A percentile compares a stretch with the other conserved stretches of the same genome.
Evolutionary conservation across 1,140 invertebrate species (phyloP).

Genomic region (Heliconius congener): DNA sequence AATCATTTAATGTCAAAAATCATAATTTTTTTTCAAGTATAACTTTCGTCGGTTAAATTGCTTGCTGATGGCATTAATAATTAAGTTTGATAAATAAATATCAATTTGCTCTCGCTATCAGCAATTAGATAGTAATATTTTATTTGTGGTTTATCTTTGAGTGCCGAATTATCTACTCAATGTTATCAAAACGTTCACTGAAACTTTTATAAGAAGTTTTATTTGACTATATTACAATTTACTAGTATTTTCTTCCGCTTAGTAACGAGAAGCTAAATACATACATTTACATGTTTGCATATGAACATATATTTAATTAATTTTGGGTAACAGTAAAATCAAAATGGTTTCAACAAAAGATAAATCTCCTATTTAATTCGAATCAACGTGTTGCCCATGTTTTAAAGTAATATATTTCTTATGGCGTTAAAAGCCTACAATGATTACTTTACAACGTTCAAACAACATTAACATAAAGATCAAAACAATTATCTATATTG

Average conservation of each 20-base stretch:
- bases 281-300: background rate
- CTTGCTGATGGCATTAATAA: slow-evolving; percentile 8
- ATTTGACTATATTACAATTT: background rate
- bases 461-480: slow-evolving; percentile 7
- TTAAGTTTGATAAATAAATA: slow-evolving; percentile 8
- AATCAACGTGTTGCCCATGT: background rate
- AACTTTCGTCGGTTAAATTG: background rate
- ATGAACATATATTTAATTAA: background rate
- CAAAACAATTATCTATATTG: slow-evolving; percentile 12
- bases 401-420: background rate
- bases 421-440: background rate
- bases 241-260: background rate
- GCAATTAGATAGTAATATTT: slow-evolving; percentile 4
- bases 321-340: background rate
- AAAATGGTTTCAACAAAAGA: no score
- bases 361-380: background rate
- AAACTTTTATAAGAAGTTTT: background rate
- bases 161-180: background rate
- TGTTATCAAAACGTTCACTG: background rate
- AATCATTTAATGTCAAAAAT: background rate
- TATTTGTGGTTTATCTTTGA: slow-evolving; percentile 14
- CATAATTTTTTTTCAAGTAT: background rate
- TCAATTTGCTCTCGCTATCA: background rate
- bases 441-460: background rate
- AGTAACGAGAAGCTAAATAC: background rate